Percentiles rank a stretch among this genome's conserved stretches.
Evolutionary conservation across 2,888 invertebrate genomes (phyloP).

Genomic region (Brenthis hecate): DNA sequence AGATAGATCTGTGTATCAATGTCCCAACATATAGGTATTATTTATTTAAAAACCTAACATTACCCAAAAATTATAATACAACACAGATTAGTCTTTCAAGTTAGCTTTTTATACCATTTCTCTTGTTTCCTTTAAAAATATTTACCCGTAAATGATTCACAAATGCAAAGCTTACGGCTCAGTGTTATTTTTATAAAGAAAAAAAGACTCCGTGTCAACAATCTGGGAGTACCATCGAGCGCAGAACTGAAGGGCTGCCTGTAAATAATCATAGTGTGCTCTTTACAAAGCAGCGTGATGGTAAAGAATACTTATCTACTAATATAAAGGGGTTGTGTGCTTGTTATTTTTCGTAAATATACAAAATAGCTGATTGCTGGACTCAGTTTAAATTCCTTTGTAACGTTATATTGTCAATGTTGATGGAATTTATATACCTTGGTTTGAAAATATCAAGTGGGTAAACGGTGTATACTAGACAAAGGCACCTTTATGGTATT

Average conservation of each 20-base stretch:
- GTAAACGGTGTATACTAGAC: no score
- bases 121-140: background rate
- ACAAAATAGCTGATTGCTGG: background rate
- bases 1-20: no score
- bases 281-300: background rate
- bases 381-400: background rate
- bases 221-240: background rate
- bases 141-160: background rate
- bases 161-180: background rate
- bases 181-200: background rate
- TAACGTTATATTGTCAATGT: no score
- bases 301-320: background rate
- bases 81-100: no score
- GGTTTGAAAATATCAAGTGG: no score
- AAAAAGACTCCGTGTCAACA: constrained; percentile 5
- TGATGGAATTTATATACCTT: no score
- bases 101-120: background rate
- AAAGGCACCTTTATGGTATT: no score
- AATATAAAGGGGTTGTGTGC: background rate
- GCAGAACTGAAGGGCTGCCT: background rate
- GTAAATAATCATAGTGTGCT: background rate
- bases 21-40: no score
- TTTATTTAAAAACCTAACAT: no score
- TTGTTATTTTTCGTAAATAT: background rate
- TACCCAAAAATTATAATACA: no score